Evolutionary conservation across 2,888 invertebrate genomes (phyloP).

Genomic region (Archaeoteleia sp.): DNA sequence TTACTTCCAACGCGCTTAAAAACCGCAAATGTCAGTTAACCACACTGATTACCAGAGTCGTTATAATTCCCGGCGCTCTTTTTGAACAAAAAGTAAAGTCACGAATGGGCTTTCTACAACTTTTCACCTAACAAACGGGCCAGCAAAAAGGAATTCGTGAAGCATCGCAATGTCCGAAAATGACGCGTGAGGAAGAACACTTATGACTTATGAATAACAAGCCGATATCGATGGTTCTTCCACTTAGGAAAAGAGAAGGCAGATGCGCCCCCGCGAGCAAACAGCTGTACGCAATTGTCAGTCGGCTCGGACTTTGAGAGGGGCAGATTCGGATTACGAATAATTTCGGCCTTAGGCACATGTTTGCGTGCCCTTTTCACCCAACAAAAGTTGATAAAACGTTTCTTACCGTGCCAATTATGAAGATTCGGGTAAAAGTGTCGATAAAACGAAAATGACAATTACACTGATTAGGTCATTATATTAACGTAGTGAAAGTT

Average conservation of each 20-base stretch:
- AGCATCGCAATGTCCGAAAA: too few species aligned
- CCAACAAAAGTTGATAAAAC: conserved; percentile 23
- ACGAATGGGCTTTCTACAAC: conserved; percentile 19
- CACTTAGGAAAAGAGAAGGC: conserved; percentile 44
- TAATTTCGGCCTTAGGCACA: conserved; percentile 20
- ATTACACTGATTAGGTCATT: too few species aligned
- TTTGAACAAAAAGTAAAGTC: conserved; percentile 13
- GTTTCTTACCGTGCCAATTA: too few species aligned
- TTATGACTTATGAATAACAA: conserved; percentile 37
- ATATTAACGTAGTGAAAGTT: too few species aligned
- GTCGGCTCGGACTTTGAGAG: conserved; percentile 33
- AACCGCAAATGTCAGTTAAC: conserved; percentile 48
- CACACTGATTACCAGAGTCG: conserved; percentile 37
- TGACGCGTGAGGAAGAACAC: neutral
- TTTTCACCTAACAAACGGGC: conserved; percentile 13
- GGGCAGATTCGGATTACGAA: conserved; percentile 31
- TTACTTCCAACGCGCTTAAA: conserved; percentile 22
- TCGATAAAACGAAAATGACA: too few species aligned
- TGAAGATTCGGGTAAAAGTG: too few species aligned
- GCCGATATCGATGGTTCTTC: conserved; percentile 42
- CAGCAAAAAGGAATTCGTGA: too few species aligned
- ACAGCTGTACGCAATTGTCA: conserved; percentile 53
- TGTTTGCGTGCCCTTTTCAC: conserved; percentile 27
- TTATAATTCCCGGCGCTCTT: conserved; percentile 11
- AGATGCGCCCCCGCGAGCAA: conserved; percentile 56